These are phyloP conservation scores for Himalopsyche tibetana DNA, from an alignment of 2,888 invertebrate species.

Conservation along the genomic window DNA sequence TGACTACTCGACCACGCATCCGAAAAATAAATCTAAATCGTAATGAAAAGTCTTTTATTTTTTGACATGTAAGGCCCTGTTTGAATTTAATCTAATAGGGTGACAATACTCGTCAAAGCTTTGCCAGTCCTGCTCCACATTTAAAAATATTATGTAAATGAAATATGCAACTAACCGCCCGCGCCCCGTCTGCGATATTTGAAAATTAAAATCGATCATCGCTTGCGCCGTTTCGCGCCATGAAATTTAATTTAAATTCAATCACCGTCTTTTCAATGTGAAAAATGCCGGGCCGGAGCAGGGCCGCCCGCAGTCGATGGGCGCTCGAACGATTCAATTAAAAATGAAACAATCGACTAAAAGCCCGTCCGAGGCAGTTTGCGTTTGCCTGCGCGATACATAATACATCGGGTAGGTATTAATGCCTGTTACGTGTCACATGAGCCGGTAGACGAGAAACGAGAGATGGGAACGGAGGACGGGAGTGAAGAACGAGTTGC, in stretches of 20 bases:
- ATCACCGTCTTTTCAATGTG: slow-evolving; percentile 22
- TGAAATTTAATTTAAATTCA: slow-evolving; percentile 38
- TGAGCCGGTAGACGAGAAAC: slow-evolving; percentile 23
- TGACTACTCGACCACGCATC: too few relatives aligned
- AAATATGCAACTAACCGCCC: not conserved
- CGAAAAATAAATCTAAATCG: too few relatives aligned
- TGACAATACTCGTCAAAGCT: not conserved
- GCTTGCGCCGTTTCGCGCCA: slow-evolving; percentile 4
- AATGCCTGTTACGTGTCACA: slow-evolving; percentile 40
- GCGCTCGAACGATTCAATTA: slow-evolving; percentile 49
- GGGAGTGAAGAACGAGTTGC: slow-evolving; percentile 11
- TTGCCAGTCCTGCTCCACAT: too few relatives aligned
- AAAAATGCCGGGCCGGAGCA: not conserved
- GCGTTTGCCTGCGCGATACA: slow-evolving; percentile 36
- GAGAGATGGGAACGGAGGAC: not conserved
- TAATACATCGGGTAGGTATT: slow-evolving; percentile 43
- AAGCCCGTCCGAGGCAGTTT: slow-evolving; percentile 42
- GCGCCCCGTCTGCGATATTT: not conserved
- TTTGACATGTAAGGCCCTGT: too few relatives aligned
- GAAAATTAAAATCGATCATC: slow-evolving; percentile 35
- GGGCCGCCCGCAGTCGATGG: slow-evolving; percentile 39
- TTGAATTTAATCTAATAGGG: not conserved
- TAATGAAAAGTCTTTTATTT: too few relatives aligned
- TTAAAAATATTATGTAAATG: not conserved
- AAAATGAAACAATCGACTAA: slow-evolving; percentile 50